These are phyloP conservation scores for Drosophila trichaetosa DNA, from an alignment of 2,888 invertebrate species.

Conservation along the genomic window DNA sequence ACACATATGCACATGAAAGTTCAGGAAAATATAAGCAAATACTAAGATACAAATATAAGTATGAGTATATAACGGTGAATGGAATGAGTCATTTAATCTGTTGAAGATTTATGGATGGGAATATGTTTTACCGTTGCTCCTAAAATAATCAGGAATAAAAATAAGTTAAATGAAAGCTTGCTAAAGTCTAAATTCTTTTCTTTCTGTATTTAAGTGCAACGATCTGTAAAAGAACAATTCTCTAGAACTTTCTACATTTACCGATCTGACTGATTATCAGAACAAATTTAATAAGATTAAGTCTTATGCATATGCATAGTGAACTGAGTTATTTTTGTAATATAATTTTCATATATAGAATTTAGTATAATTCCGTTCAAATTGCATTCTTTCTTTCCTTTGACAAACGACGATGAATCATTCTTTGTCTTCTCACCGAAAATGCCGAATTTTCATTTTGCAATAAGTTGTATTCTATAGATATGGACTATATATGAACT, in stretches of 20 bases:
- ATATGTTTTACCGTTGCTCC: neutral
- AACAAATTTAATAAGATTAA: neutral
- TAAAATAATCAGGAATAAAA: neutral
- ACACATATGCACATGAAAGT: constrained; percentile 41
- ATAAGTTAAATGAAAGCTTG: neutral
- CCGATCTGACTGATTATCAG: neutral
- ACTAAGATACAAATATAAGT: constrained; percentile 21
- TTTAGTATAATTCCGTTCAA: neutral
- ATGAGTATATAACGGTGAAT: constrained; percentile 17
- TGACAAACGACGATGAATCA: constrained; percentile 41
- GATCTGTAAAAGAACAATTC: neutral
- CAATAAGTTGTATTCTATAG: constrained; percentile 8
- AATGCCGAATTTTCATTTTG: constrained; percentile 33
- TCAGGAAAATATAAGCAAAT: constrained; percentile 47
- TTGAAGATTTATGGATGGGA: constrained; percentile 2
- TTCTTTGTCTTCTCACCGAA: neutral
- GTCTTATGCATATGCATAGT: neutral
- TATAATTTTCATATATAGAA: neutral
- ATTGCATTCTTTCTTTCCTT: neutral
- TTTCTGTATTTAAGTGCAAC: neutral
- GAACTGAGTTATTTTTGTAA: neutral
- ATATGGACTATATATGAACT: neutral
- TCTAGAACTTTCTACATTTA: neutral
- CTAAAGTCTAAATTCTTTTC: neutral
- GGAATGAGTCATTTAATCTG: constrained; percentile 36